Base-by-base conservation (phyloP, 2,113 vertebrate genomes). In the Thomomys bottae region DNA sequence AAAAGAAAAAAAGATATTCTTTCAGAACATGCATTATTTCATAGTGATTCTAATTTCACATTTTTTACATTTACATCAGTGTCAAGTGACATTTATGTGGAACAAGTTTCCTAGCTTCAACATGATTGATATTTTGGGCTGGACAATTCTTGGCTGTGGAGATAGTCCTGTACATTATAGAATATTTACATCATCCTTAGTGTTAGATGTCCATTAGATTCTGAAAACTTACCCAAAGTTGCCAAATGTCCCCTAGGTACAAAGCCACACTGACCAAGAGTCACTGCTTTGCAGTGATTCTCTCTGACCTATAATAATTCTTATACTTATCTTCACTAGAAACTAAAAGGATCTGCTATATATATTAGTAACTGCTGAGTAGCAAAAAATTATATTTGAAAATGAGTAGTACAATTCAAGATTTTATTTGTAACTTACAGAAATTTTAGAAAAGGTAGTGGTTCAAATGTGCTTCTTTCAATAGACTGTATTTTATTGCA, bases 391-490 rank as follows among this genome's bases (percentile, higher is more conserved):
- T 68, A 54, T 70, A 54, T 21, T 70, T 54, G 61, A 81, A n/a
- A 66, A 72, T 68, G 32, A 40, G 70, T 40, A 38, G 18, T 54
- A 15, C 14, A 14, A 54, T 54, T 54, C 49, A 17, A 72, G 32
- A 21, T 57, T 42, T n/a, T 40, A 42, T 42, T 86, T 86, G 54
- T 73, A 63, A 85, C 70, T 85, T 85, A 85, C 84, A 89, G 49
- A 40, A 75, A 83, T 42, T 75, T 28, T 70, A 90, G 24, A 82
- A 83, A 90, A 36, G 79, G 88, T 83, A 90, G 61, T 26, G 79
- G 34, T 49, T 83, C 88, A 82, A 89, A 89, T 82, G 88, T 82
- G 11, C 68, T 20, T 73, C 78, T 72, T 82, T 89, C 88, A 73
- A 82, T 89, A 38, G 63, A 82, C n/a, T 45, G 88, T 82, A 49